Evolutionary conservation across 92 coral and sea anemone species (phyloP).

Genomic region (Epizoanthus illoricatus): DNA sequence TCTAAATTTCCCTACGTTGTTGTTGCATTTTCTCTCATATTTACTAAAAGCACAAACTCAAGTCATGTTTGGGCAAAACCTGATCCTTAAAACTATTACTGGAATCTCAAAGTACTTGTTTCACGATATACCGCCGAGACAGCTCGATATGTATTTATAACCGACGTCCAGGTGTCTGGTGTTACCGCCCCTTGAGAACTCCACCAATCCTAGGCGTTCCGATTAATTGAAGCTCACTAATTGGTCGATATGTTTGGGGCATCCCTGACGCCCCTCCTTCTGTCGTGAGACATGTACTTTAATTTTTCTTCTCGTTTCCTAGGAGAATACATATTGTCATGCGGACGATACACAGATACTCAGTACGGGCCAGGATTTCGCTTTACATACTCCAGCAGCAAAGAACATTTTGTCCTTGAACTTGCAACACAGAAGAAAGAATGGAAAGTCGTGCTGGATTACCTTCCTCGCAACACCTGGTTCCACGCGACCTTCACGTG

Average conservation of each 20-base stretch:
- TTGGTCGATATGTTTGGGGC: no score
- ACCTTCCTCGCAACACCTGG: slow-evolving; percentile 71
- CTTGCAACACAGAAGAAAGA: slow-evolving; percentile 70
- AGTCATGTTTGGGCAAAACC: no score
- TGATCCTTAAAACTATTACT: no score
- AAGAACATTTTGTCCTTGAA: slow-evolving; percentile 57
- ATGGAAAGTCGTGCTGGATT: slow-evolving; percentile 70
- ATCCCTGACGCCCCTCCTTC: no score
- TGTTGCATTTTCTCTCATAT: background rate
- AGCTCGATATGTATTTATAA: no score
- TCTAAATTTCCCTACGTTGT: background rate
- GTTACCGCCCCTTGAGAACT: no score
- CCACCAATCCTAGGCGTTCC: no score
- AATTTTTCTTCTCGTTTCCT: background rate
- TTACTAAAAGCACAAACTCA: background rate
- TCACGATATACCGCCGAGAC: no score
- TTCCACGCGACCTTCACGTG: slow-evolving; percentile 85
- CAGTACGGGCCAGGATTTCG: slow-evolving; percentile 85
- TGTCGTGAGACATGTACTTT: background rate
- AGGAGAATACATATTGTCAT: slow-evolving; percentile 83
- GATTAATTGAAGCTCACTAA: no score
- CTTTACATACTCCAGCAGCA: slow-evolving; percentile 50
- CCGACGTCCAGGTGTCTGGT: no score
- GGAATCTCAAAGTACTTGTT: no score
- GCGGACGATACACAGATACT: slow-evolving; percentile 67